Base-by-base conservation (phyloP, 2,888 invertebrate species). In the Acheta domesticus region DNA sequence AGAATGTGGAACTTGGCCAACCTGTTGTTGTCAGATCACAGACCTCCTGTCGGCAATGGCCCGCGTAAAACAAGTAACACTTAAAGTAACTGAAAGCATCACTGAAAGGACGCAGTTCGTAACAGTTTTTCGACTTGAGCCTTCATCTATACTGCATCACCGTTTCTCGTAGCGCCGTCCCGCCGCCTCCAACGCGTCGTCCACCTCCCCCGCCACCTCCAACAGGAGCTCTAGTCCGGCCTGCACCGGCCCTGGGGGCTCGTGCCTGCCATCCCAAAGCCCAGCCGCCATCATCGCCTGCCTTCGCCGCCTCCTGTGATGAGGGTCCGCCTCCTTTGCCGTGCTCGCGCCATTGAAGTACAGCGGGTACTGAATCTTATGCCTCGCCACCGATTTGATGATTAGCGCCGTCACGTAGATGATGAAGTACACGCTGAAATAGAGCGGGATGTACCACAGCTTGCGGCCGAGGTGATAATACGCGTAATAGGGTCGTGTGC, bases 391-490 rank as follows among this genome's bases (percentile, higher is more conserved):
- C 5, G 93, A 92, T 85, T 93, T 93, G 49, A 93, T 88, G 81
- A 93, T 91, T 48, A 93, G 87, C 21, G 92, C 91, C 2, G 91
- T 92, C 0, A 93, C 92, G 84, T 93, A 93, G 80, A 93, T 87
- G 78, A 88, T 86, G 82, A 88, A 88, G 82, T 88, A 93, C 19
- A 93, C 91, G 85, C 93, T 93, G 85, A 93, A 93, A 85, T 93
- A 93, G 76, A 93, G 86, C 0, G 93, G 93, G 81, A 93, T 88
- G 84, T 93, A 93, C 89, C 93, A 93, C 62, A 93, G 86, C 84
- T 93, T 93, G 83, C 92, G 91, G 3, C 93, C 93, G 81, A 93
- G 88, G 84, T 92, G 93, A 84, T 93, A 93, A 85, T 93, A 93
- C 85, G 93, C 93, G 87, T 92, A 93, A 62, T 62, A 62, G 0